Conservation (phyloP, 2,113 vertebrate species). For the Astatotilapia flaviijosephi region DNA sequence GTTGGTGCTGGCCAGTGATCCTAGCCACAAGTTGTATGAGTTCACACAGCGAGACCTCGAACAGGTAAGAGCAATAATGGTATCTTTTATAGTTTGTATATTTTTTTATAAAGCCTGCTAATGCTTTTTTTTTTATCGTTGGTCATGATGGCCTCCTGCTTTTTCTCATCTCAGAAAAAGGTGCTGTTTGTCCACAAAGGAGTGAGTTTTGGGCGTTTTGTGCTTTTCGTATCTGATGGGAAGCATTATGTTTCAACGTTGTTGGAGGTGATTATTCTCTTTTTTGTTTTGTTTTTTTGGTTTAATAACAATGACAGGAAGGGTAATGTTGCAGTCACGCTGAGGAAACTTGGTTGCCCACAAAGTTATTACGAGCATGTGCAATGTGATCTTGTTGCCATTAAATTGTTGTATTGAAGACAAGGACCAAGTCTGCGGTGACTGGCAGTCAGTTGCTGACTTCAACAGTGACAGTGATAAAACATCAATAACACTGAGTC, state of each 20-base stretch:
- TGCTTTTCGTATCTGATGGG: conserved; percentile 85
- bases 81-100: background rate
- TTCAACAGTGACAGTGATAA: background rate
- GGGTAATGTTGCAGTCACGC: background rate
- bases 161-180: conserved; percentile 55
- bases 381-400: background rate
- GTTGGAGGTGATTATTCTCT: conserved; percentile 71
- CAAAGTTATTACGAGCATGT: background rate
- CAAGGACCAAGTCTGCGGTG: background rate
- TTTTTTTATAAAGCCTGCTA: background rate
- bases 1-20: conserved; percentile 74
- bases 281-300: background rate
- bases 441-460: background rate
- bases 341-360: background rate
- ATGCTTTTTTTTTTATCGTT: background rate
- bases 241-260: conserved; percentile 79
- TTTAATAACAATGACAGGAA: background rate
- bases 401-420: background rate
- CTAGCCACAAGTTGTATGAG: conserved; percentile 77
- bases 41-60: conserved; percentile 81
- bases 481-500: background rate
- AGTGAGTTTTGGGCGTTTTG: conserved; percentile 77
- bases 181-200: conserved; percentile 81
- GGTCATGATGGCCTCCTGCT: background rate
- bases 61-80: conserved; percentile 32